Evolutionary conservation across 1,140 invertebrate genomes (phyloP), one percentile per base, ranked within the genome.

Genomic region (Notospermus geniculatus): DNA sequence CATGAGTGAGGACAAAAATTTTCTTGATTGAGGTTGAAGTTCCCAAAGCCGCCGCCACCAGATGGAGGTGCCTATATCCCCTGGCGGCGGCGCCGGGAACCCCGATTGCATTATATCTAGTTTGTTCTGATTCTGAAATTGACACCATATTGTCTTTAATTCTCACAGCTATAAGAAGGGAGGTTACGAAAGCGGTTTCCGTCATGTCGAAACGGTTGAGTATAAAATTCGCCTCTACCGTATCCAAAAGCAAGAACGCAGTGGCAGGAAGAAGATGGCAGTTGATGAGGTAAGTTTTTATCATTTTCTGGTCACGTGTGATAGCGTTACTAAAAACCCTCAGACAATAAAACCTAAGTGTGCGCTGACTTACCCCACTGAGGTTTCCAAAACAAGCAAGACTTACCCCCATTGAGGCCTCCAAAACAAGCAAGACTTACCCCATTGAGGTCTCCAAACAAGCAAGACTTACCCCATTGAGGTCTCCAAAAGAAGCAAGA

Each of bases 161-260:
- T 46, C 36, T 53, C 15, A 50, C 71, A 87, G 86, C 28, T 64
- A 84, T 30, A 68, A 88, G 64, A 76, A 85, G 63, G 87, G 87
- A n/a, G 87, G 87, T 0, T 80, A 83, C 2, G 82, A 77, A 2
- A 79, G 77, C 59, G 87, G 86, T 0, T 84, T 88, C 63, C 76
- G 79, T 28, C 78, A 84, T 41, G 83, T 87, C 0, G 74, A 72
- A 19, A 77, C 84, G 54, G 75, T 77, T 11, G 71, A 77, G 17
- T 83, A 84, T 63, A 69, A 78, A 58, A 81, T 86, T 2, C 81
- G 85, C 9, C 76, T 95, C 41, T 90, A 89, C 71, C 84, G 87
- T 54, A 74, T 79, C 64, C 56, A 67, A 43, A 36, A 36, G 15
- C 32, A 36, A 15, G 32, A 7, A 7, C 32, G 5, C 46, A 69